A percentile compares a stretch with the other conserved stretches of the same genome.
These are phyloP conservation scores for Sycophila sp. DNA, from an alignment of 1,140 invertebrate species.

Conservation along the genomic window DNA sequence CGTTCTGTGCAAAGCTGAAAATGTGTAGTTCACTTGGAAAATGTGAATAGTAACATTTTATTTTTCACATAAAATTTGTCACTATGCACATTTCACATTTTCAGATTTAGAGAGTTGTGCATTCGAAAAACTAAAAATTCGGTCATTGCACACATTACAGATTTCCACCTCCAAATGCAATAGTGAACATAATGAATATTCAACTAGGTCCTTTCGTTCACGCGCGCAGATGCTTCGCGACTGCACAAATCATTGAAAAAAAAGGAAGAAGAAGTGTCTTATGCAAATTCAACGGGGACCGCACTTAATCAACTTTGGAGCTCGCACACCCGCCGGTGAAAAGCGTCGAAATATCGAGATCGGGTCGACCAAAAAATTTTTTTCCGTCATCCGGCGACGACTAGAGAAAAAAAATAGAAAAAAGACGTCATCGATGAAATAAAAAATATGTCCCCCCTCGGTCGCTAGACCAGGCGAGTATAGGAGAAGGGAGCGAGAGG, in stretches of 20 bases:
- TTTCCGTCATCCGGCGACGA: not conserved
- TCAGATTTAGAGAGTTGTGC: too few species aligned
- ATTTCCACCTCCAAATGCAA: too few species aligned
- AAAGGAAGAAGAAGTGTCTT: not conserved
- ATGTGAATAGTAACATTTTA: too few species aligned
- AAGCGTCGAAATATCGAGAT: not conserved
- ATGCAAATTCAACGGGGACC: conserved; percentile 5
- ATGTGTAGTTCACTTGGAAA: too few species aligned
- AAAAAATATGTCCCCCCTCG: not conserved
- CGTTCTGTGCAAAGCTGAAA: not conserved
- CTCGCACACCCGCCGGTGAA: not conserved
- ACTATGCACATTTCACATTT: too few species aligned
- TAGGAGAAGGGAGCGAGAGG: conserved; percentile 12
- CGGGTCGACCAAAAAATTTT: not conserved
- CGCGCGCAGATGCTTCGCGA: too few species aligned
- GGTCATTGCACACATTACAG: too few species aligned
- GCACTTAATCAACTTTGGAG: conserved; percentile 13
- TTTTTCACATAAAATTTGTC: too few species aligned
- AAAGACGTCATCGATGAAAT: not conserved
- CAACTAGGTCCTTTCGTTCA: not conserved
- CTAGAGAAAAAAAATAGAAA: too few species aligned
- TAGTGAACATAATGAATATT: conserved; percentile 29
- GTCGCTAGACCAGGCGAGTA: conserved; percentile 20
- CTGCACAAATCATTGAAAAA: conserved; percentile 18
- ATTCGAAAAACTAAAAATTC: not conserved